Conservation (phyloP, 2,797 vertebrate species). For the Eupleurogrammus muticus region DNA sequence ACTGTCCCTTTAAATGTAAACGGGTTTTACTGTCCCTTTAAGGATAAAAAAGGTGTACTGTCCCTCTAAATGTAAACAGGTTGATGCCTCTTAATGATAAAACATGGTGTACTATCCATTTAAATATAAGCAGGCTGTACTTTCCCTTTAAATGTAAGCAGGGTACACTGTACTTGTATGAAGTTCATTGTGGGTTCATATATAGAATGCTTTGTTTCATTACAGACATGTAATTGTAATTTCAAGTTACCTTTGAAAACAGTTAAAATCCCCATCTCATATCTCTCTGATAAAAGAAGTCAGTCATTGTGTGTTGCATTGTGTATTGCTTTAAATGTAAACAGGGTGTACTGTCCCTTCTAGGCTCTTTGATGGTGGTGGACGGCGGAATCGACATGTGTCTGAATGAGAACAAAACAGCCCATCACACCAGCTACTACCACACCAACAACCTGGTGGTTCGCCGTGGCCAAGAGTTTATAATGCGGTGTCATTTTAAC, state of each 20-base stretch:
- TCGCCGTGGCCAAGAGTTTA: constrained; percentile 86
- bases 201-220: too few relatives aligned
- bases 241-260: too few relatives aligned
- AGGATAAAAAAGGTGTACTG: background rate
- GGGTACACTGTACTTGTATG: background rate
- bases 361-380: constrained; percentile 78
- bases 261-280: too few relatives aligned
- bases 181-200: too few relatives aligned
- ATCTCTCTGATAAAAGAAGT: too few relatives aligned
- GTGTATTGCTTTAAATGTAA: too few relatives aligned
- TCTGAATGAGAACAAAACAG: constrained; percentile 76
- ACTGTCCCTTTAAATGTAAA: too few relatives aligned
- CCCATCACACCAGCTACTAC: constrained; percentile 84
- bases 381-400: constrained; percentile 76
- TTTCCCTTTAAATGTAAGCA: background rate
- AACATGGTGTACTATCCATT: background rate
- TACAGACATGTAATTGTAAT: too few relatives aligned
- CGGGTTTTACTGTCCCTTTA: too few relatives aligned
- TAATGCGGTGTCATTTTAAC: constrained; percentile 84
- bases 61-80: too few relatives aligned
- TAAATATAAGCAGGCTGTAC: background rate
- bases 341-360: background rate
- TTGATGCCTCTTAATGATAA: too few relatives aligned
- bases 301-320: too few relatives aligned
- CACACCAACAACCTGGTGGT: constrained; percentile 83